Evolutionary conservation across 2,888 invertebrate genomes (phyloP), one percentile per base, ranked within the genome.

Genomic region (Calliopum simillimum): DNA sequence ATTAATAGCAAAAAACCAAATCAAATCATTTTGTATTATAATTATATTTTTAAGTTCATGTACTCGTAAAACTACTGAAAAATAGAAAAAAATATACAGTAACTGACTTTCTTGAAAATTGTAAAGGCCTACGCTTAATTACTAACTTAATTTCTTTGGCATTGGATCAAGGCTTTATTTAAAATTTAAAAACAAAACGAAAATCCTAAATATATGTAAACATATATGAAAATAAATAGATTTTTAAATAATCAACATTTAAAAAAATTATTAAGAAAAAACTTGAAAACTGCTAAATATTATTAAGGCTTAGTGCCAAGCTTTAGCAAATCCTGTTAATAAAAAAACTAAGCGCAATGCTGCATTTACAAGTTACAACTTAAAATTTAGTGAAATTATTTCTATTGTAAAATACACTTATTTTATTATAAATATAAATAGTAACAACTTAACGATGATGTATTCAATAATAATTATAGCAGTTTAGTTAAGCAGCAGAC

Each of bases 141-240:
- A 43, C 11, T 11, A 41, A 41, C n/a, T 59, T 59, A 19, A 43
- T 41, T 13, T 59, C 41, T 43, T 59, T 33, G 23, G 58, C 33
- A 58, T 58, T 58, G 58, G 59, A 59, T 59, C 59, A 44, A 59
- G 41, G 59, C 59, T 59, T 59, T 23, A 49, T 58, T 25, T 33
- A 58, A 16, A n/a, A 58, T 25, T n/a, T 33, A n/a, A 58, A 58
- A 8, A n/a, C 14, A 33, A 23, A 59, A 12, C 12, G 41, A 12
- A 23, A 23, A 12, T 13, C n/a, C n/a, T n/a, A n/a, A n/a, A n/a
- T n/a, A n/a, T n/a, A n/a, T n/a, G n/a, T n/a, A n/a, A n/a, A n/a
- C n/a, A n/a, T n/a, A n/a, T n/a, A n/a, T n/a, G n/a, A n/a, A n/a
- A n/a, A n/a, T n/a, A n/a, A n/a, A n/a, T n/a, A n/a, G n/a, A n/a